phyloP scores from a whole-genome alignment of 1,140 invertebrate genomes.

The Caenorhabditis inopinata region DNA sequence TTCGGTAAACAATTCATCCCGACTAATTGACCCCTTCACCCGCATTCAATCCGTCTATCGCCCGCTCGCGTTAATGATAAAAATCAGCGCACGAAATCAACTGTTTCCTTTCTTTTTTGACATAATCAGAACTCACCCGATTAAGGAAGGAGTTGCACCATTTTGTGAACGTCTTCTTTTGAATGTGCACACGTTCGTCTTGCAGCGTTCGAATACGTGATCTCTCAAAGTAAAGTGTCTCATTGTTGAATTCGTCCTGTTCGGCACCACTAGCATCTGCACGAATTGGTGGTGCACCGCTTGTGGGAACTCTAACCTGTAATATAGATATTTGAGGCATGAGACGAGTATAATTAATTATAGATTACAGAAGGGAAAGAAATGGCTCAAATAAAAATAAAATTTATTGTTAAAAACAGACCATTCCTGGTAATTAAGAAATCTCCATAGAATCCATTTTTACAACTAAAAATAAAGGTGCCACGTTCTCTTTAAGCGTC shows the following conservation, averaged over 20 bases:
- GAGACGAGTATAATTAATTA: too few species aligned
- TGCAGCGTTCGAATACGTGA: slow-evolving; percentile 80
- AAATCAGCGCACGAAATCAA: not conserved
- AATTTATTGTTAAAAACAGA: too few species aligned
- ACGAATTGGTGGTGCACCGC: slow-evolving; percentile 6
- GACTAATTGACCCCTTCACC: not conserved
- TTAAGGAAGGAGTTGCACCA: slow-evolving; percentile 98
- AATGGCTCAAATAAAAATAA: too few species aligned
- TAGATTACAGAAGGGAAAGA: too few species aligned
- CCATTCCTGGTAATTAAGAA: too few species aligned
- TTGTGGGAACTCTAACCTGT: not conserved
- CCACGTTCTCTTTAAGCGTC: too few species aligned
- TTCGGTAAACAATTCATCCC: slow-evolving; percentile 21
- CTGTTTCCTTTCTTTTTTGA: not conserved
- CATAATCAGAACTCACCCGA: slow-evolving; percentile 74
- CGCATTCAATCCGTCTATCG: not conserved
- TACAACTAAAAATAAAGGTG: too few species aligned
- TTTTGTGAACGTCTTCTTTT: slow-evolving; percentile 99
- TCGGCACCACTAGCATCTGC: slow-evolving; percentile 27
- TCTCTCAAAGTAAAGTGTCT: slow-evolving; percentile 50
- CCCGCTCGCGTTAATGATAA: not conserved
- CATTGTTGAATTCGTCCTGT: slow-evolving; percentile 45
- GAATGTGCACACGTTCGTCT: slow-evolving; percentile 92
- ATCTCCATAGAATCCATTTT: too few species aligned
- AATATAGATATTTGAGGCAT: not conserved